phyloP scores from a whole-genome alignment of 1,140 invertebrate species.

The Ceratitis capitata region DNA sequence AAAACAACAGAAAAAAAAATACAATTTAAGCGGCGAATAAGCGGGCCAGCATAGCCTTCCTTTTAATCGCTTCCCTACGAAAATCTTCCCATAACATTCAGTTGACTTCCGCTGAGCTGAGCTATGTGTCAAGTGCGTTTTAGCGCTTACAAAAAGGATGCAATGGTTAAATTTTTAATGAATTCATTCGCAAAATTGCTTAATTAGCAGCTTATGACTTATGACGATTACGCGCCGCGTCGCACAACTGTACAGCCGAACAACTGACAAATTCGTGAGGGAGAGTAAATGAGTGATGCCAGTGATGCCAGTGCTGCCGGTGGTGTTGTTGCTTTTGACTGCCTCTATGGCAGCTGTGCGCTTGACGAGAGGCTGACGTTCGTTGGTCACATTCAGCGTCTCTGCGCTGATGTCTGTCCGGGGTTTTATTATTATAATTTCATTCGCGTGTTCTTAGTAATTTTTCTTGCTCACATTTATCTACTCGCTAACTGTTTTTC shows the following conservation, averaged over 20 bases:
- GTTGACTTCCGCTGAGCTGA: neutral
- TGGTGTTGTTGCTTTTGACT: too few species aligned
- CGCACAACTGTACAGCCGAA: too few species aligned
- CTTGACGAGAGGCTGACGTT: neutral
- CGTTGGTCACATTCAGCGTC: neutral
- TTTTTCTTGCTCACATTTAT: neutral
- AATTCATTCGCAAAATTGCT: slow-evolving; percentile 37
- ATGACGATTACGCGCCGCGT: slow-evolving; percentile 29
- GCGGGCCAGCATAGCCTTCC: neutral
- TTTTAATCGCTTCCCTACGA: neutral
- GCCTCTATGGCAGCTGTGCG: too few species aligned
- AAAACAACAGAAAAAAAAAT: neutral
- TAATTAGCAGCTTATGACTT: slow-evolving; percentile 37
- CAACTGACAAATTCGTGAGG: neutral
- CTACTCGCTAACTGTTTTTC: neutral
- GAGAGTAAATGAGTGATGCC: neutral
- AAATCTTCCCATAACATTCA: neutral
- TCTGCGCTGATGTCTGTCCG: neutral
- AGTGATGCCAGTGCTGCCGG: neutral
- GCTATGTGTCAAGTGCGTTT: neutral
- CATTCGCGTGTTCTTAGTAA: neutral
- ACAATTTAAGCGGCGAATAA: neutral
- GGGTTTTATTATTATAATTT: neutral
- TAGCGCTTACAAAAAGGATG: slow-evolving; percentile 21
- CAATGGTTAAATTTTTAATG: slow-evolving; percentile 29